phyloP scores from a whole-genome alignment of 2,797 vertebrate genomes.

The Sebastes hubbsi region DNA sequence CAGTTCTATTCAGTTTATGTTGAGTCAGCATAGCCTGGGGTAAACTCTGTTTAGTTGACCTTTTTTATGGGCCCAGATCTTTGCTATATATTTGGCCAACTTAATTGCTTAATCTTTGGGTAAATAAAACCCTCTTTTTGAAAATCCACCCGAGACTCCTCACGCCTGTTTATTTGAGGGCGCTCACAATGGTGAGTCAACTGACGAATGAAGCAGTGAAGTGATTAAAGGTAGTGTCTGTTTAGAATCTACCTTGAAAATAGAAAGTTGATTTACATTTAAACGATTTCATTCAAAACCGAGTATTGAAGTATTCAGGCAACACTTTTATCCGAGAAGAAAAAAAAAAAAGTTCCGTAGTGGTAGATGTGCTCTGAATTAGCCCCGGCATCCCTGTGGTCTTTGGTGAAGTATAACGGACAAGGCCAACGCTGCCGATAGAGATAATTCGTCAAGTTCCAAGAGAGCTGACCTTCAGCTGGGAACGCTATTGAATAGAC shows the following conservation, averaged over 20 bases:
- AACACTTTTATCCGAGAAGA: background rate
- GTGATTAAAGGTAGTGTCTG: background rate
- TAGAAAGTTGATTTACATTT: background rate
- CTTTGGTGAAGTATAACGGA: conserved; percentile 35
- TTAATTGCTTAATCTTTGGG: background rate
- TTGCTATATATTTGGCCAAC: background rate
- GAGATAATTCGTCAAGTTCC: conserved; percentile 64
- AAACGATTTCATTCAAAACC: background rate
- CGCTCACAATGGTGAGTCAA: background rate
- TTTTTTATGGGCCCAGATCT: background rate
- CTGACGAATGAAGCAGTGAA: background rate
- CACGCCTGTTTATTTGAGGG: background rate
- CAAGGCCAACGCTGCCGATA: conserved; percentile 47
- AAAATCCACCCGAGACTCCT: background rate
- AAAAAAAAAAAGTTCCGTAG: background rate
- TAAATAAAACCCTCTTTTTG: background rate
- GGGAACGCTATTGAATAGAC: conserved; percentile 24
- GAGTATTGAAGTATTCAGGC: background rate
- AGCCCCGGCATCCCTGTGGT: background rate
- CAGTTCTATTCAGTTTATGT: background rate
- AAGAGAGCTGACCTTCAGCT: conserved; percentile 59
- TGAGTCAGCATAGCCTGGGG: background rate
- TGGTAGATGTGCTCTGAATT: conserved; percentile 4
- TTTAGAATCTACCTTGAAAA: background rate
- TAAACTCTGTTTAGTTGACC: background rate